Percentiles rank a stretch among this genome's conserved stretches.
These are phyloP conservation scores for Luperina testacea DNA, from an alignment of 2,888 invertebrate genomes.

Conservation along the genomic window DNA sequence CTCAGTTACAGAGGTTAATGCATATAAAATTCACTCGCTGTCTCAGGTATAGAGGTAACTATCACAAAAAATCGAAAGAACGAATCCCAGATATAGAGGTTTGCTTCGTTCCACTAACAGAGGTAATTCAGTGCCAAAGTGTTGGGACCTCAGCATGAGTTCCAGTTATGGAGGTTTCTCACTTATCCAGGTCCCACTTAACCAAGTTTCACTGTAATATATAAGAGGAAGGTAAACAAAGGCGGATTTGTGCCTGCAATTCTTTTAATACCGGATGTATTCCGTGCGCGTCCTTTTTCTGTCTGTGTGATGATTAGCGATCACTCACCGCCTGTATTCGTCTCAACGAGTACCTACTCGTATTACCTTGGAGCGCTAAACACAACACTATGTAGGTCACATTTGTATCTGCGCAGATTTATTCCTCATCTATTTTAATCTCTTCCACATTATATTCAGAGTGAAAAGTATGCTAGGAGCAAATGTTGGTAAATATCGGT, in stretches of 20 bases:
- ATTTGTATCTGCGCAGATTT: slow-evolving; percentile 4
- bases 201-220: no score
- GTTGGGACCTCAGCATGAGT: no score
- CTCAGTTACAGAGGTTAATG: no score
- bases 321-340: slow-evolving; percentile 39
- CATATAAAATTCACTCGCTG: no score
- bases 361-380: slow-evolving; percentile 55
- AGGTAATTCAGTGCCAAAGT: no score
- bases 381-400: slow-evolving; percentile 23
- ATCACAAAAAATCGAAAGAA: no score
- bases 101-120: no score
- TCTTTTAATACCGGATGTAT: slow-evolving; percentile 23
- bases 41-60: no score
- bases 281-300: slow-evolving; percentile 34
- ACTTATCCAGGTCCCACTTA: no score
- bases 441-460: not conserved
- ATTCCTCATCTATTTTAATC: slow-evolving; percentile 1
- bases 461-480: not conserved
- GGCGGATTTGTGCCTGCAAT: slow-evolving; percentile 22
- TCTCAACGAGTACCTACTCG: slow-evolving; percentile 39
- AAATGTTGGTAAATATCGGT: not conserved
- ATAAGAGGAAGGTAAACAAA: slow-evolving; percentile 30
- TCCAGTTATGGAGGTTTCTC: no score
- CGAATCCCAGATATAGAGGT: no score
- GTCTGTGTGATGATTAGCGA: slow-evolving; percentile 45